A percentile compares a stretch with the other conserved stretches of the same genome.
Evolutionary conservation across 37 sponge, comb jelly and placozoan genomes (phyloP).

Genomic region (Aplysina aerophoba): DNA sequence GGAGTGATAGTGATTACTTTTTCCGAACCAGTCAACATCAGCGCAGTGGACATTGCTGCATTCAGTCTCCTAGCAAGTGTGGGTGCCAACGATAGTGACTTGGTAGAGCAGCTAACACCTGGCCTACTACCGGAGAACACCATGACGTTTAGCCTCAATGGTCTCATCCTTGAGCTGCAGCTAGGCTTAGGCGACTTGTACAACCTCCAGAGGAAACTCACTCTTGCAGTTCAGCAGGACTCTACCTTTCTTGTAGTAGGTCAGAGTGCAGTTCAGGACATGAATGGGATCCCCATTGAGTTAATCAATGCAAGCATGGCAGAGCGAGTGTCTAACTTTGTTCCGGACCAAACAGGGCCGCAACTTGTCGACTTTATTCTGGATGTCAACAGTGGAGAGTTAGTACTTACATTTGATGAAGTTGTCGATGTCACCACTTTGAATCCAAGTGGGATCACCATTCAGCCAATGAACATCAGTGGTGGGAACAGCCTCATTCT

Average conservation of each 20-base stretch:
- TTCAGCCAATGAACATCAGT: slow-evolving; percentile 20
- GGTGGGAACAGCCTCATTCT: slow-evolving; percentile 2
- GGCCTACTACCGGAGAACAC: slow-evolving; percentile 60
- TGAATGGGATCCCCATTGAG: slow-evolving; percentile 56
- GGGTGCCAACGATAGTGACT: slow-evolving; percentile 53
- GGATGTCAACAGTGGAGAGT: slow-evolving; percentile 69
- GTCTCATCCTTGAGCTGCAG: slow-evolving; percentile 43
- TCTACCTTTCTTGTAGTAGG: slow-evolving; percentile 56
- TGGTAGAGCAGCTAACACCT: slow-evolving; percentile 45
- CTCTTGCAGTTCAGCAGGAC: slow-evolving; percentile 37
- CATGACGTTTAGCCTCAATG: slow-evolving; percentile 56
- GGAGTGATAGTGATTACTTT: slow-evolving; percentile 66
- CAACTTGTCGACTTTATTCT: slow-evolving; percentile 51
- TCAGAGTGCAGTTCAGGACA: slow-evolving; percentile 59
- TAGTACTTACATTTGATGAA: slow-evolving; percentile 84
- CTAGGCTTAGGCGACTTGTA: slow-evolving; percentile 64
- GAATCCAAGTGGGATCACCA: not conserved
- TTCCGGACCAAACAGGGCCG: slow-evolving; percentile 66
- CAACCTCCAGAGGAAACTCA: slow-evolving; percentile 56
- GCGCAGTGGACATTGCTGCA: slow-evolving; percentile 50
- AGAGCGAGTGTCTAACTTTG: slow-evolving; percentile 14
- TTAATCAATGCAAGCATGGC: slow-evolving; percentile 40
- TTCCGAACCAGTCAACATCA: slow-evolving; percentile 73
- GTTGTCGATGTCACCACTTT: slow-evolving; percentile 61
- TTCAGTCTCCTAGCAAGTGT: slow-evolving; percentile 41